phyloP scores from a whole-genome alignment of 2,113 vertebrate genomes.

The Psephotus haematonotus region DNA sequence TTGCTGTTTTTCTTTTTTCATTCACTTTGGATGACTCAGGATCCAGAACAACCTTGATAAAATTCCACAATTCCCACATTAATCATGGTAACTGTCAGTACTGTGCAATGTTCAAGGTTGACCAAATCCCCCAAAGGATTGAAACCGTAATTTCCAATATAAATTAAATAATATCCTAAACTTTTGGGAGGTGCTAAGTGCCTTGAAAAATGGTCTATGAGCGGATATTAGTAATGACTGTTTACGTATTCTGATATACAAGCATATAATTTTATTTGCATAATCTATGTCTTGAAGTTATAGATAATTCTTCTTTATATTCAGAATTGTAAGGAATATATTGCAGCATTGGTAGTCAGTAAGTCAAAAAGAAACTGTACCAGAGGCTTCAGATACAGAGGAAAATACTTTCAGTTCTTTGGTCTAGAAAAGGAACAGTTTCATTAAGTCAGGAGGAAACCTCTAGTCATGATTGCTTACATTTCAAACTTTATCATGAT shows the following conservation, averaged over 20 bases:
- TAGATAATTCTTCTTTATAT: neutral
- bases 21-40: neutral
- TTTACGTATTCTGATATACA: neutral
- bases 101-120: neutral
- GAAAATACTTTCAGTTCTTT: neutral
- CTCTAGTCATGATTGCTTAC: neutral
- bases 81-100: neutral
- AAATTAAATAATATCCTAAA: neutral
- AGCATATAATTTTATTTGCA: neutral
- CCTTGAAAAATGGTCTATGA: neutral
- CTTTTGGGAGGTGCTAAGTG: neutral
- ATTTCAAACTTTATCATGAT: neutral
- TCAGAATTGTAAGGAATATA: neutral
- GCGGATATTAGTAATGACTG: neutral
- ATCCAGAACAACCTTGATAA: neutral
- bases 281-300: neutral
- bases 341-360: neutral
- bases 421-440: neutral
- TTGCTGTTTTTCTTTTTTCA: neutral
- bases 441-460: neutral
- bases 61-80: slow-evolving; percentile 11
- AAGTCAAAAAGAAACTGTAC: neutral
- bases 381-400: neutral
- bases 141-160: neutral
- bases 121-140: neutral